These are phyloP conservation scores for Porites evermanni DNA, from an alignment of 92 coral and sea anemone genomes.

Conservation along the genomic window DNA sequence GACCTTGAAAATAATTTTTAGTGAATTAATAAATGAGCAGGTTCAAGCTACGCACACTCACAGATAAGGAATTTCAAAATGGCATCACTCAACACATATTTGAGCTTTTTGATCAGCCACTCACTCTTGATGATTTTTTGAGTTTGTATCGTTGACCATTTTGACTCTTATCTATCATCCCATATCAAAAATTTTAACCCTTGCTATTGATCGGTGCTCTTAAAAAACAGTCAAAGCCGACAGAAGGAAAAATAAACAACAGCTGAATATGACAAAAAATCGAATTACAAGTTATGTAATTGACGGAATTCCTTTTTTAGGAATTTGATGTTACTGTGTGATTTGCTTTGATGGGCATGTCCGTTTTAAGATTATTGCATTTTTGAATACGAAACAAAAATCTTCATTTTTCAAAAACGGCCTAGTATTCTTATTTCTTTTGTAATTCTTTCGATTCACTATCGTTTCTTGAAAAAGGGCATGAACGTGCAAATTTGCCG, in stretches of 20 bases:
- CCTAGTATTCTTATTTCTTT: too few relatives aligned
- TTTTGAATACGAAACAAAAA: too few relatives aligned
- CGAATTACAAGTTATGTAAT: too few relatives aligned
- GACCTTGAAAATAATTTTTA: background rate
- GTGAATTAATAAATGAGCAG: background rate
- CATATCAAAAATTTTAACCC: constrained; percentile 41
- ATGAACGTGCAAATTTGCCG: too few relatives aligned
- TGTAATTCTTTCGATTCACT: too few relatives aligned
- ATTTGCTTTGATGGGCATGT: background rate
- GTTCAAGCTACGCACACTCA: too few relatives aligned
- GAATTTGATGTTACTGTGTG: constrained; percentile 26
- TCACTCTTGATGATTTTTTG: constrained; percentile 12
- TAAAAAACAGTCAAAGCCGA: background rate
- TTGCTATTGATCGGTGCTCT: constrained; percentile 19
- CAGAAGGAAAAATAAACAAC: background rate
- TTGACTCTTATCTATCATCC: constrained; percentile 28
- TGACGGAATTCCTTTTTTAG: background rate
- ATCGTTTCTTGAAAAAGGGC: too few relatives aligned
- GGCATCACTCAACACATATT: constrained; percentile 33
- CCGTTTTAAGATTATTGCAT: too few relatives aligned
- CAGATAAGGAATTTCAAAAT: constrained; percentile 20
- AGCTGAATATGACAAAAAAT: too few relatives aligned
- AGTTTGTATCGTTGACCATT: constrained; percentile 19
- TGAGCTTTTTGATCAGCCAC: background rate
- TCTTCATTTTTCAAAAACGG: too few relatives aligned